phyloP scores from a whole-genome alignment of 2,797 vertebrate genomes.

The Rhinella marina region DNA sequence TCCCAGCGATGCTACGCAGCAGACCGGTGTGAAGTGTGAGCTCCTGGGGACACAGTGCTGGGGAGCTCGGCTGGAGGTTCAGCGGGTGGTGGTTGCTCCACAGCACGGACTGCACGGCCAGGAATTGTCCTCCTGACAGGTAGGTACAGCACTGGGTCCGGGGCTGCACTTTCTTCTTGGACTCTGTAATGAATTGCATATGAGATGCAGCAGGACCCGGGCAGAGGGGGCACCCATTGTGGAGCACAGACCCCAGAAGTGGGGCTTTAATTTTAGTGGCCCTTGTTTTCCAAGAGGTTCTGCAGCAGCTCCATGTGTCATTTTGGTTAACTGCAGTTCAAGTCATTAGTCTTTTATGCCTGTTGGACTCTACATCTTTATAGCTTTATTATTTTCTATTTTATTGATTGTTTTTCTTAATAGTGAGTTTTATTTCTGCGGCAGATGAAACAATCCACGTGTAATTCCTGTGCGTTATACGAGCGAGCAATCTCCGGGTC shows the following conservation, averaged over 20 bases:
- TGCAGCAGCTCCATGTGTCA: constrained; percentile 21
- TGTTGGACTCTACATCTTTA: not conserved
- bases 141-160: not conserved
- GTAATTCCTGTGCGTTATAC: not conserved
- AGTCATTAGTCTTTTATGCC: not conserved
- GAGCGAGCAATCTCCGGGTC: not conserved
- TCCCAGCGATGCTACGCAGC: not conserved
- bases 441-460: not conserved
- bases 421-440: not conserved
- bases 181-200: constrained; percentile 32
- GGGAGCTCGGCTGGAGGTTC: not conserved
- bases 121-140: constrained; percentile 21
- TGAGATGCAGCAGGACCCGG: not conserved
- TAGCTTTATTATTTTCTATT: not conserved
- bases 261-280: not conserved
- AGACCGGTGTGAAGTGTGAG: constrained; percentile 26
- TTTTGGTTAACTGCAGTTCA: not conserved
- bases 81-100: not conserved
- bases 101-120: not conserved
- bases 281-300: constrained; percentile 12
- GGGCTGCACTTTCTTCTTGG: not conserved
- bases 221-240: not conserved
- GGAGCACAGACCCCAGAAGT: not conserved
- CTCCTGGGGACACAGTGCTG: not conserved
- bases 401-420: not conserved